Conservation (phyloP, 2,888 invertebrate species). For the Ormyrus rosae region DNA sequence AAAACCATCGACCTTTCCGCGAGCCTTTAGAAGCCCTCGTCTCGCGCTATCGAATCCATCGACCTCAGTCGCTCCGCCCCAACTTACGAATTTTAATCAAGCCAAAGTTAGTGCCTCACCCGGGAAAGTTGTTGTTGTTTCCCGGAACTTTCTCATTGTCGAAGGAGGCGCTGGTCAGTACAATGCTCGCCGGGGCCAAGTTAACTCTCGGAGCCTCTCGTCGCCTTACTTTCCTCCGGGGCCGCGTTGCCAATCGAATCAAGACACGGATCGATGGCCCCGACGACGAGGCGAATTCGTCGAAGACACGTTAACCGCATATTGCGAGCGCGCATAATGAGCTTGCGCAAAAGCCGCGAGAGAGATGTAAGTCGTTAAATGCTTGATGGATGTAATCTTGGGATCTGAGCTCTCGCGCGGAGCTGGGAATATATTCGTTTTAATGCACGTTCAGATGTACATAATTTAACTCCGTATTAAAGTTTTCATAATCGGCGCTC, state of each 20-base stretch:
- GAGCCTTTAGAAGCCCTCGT: not conserved
- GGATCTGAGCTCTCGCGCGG: too few species aligned
- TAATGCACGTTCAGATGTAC: too few species aligned
- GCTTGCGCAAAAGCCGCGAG: too few species aligned
- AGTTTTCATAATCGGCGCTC: too few species aligned
- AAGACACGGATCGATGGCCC: conserved; percentile 50
- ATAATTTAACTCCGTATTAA: too few species aligned
- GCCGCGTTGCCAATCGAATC: conserved; percentile 44
- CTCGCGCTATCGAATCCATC: not conserved
- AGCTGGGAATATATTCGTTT: too few species aligned
- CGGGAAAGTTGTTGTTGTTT: not conserved
- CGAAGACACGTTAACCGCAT: not conserved
- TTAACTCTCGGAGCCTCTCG: not conserved
- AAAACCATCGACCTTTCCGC: too few species aligned
- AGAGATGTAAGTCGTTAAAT: too few species aligned
- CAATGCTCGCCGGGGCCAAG: not conserved
- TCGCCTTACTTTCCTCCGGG: not conserved
- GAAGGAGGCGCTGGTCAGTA: not conserved
- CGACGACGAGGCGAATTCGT: conserved; percentile 27
- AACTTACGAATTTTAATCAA: conserved; percentile 36
- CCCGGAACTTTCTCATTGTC: conserved; percentile 25
- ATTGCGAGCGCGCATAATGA: too few species aligned
- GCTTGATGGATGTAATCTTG: too few species aligned
- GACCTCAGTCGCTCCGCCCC: not conserved
- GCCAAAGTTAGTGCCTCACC: not conserved